Evolutionary conservation across 2,888 invertebrate genomes (phyloP), one percentile per base, ranked within the genome.

Genomic region (Harpagoxenus sublaevis): DNA sequence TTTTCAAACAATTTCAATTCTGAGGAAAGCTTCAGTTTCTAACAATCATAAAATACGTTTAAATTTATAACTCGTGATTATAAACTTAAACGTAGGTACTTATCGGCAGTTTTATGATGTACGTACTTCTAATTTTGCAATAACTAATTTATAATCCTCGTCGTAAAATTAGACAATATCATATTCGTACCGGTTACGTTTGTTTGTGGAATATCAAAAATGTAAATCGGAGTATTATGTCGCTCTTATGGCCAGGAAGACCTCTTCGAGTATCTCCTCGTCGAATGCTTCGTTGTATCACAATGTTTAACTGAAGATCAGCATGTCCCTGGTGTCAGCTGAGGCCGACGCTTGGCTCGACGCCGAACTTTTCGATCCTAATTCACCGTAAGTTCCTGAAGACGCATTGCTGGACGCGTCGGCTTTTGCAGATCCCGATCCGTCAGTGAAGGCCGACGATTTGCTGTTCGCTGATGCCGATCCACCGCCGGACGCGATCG

Each of bases 341-440:
- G 78, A 62, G 2, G 92, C 89, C 1, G 88, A 78, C 1, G 93
- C 93, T 1, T 89, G 84, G 42, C 92, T 91, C 45, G 90, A 88
- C 0, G 93, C 91, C 0, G 91, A 91, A 60, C 91, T 90, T 60
- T 89, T 91, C n/a, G 92, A 85, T 39, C 81, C 87, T 45, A 92
- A 51, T 8, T 79, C 84, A 51, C 83, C 86, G 12, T 42, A 81
- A 18, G 85, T 79, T n/a, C 86, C 87, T 1, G 89, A 74, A 10
- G 81, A 75, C 0, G 90, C 89, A 45, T 66, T 85, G 62, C 87
- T 86, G n/a, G 86, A 84, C 8, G 93, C 92, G n/a, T 89, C 88
- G 6, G 93, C 93, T 12, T 74, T 89, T 5, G 90, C 90, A 0
- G 89, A 84, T 53, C 86, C 91, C 0, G 42, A 66, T 65, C 93